Conservation (phyloP, 2,888 invertebrate species). For the Dastarcus helophoroides region DNA sequence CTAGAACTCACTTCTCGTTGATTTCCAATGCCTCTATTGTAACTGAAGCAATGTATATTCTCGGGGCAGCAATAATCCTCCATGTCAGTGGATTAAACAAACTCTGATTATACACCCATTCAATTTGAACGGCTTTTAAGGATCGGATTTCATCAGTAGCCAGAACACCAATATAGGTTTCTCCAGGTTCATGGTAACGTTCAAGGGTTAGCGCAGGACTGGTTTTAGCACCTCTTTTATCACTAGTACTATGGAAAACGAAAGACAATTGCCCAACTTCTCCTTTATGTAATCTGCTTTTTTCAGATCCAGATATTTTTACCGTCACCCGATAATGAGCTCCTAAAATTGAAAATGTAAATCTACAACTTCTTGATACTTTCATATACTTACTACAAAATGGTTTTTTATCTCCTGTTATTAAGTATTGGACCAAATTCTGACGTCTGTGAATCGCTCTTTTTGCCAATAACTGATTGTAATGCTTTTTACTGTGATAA, state of each 20-base stretch:
- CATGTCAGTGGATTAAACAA: conserved; percentile 75
- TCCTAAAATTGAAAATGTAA: conserved; percentile 41
- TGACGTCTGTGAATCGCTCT: conserved; percentile 39
- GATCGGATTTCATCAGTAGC: conserved; percentile 56
- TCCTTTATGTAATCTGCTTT: conserved; percentile 62
- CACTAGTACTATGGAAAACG: conserved; percentile 51
- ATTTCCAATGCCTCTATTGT: conserved; percentile 63
- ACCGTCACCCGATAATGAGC: conserved; percentile 68
- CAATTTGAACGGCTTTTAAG: conserved; percentile 55
- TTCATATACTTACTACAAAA: conserved; percentile 58
- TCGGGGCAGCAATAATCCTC: conserved; percentile 62
- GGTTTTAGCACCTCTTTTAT: conserved; percentile 29
- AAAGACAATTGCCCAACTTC: conserved; percentile 65
- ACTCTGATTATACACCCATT: conserved; percentile 70
- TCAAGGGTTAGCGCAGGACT: conserved; percentile 26
- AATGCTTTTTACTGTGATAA: conserved; percentile 45
- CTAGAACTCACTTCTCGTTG: conserved; percentile 46
- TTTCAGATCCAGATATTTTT: conserved; percentile 59
- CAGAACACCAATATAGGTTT: conserved; percentile 53
- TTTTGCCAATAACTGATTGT: conserved; percentile 39
- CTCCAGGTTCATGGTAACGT: conserved; percentile 59
- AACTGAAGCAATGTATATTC: conserved; percentile 60
- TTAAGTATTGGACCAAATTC: conserved; percentile 54
- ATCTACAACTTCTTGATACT: conserved; percentile 16
- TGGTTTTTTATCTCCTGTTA: conserved; percentile 58